phyloP scores from a whole-genome alignment of 1,140 invertebrate genomes.

The Pollicipes pollicipes region DNA sequence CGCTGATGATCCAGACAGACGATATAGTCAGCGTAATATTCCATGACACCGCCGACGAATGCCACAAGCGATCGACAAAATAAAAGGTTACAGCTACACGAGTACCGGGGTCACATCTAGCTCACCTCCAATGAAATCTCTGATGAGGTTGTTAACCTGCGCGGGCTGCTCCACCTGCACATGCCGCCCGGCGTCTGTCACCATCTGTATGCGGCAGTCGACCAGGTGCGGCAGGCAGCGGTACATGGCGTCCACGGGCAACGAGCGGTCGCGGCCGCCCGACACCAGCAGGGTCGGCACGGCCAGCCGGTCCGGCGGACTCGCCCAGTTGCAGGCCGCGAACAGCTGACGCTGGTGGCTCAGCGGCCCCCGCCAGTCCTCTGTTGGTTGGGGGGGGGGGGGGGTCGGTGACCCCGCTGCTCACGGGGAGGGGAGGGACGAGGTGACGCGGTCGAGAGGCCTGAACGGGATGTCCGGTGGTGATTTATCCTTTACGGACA shows the following conservation, averaged over 20 bases:
- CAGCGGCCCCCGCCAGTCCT: not conserved
- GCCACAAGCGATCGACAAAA: too few relatives aligned
- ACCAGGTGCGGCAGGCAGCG: not conserved
- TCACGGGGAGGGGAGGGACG: too few relatives aligned
- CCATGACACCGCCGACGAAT: too few relatives aligned
- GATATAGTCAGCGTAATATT: too few relatives aligned
- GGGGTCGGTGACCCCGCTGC: too few relatives aligned
- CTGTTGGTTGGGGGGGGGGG: not conserved
- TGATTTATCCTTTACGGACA: too few relatives aligned
- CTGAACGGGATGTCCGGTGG: too few relatives aligned
- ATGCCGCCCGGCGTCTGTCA: not conserved
- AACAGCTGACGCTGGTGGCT: not conserved
- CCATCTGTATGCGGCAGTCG: not conserved
- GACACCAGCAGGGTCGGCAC: not conserved
- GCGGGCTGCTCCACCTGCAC: not conserved
- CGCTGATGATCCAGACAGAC: too few relatives aligned
- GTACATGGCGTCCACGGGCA: slow-evolving; percentile 1
- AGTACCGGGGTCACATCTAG: too few relatives aligned
- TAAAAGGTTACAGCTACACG: too few relatives aligned
- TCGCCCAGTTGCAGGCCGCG: not conserved
- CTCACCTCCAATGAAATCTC: not conserved
- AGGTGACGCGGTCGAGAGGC: too few relatives aligned
- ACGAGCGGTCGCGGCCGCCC: not conserved
- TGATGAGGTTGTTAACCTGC: not conserved
- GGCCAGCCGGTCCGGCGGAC: not conserved